Conservation (phyloP, 2,113 vertebrate species). For the Cephalopterus ornatus region DNA sequence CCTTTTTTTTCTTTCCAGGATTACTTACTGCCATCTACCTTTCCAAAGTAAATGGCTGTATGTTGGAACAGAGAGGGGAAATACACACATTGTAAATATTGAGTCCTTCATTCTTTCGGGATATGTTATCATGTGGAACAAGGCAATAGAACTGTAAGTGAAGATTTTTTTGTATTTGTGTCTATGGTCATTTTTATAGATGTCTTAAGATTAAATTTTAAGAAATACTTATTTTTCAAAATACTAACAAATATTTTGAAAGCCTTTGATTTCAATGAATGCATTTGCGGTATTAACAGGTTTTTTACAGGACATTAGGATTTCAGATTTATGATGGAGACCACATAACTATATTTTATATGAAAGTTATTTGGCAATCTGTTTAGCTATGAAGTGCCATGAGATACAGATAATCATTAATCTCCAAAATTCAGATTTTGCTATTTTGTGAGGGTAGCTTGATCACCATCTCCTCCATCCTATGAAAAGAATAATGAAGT, state of each 20-base stretch:
- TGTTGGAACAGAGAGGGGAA: constrained; percentile 95
- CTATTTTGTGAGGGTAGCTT: not conserved
- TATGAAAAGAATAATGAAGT: not conserved
- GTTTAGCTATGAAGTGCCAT: not conserved
- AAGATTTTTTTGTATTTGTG: not conserved
- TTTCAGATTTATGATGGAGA: not conserved
- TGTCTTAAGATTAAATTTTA: not conserved
- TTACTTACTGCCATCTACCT: constrained; percentile 97
- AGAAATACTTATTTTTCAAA: not conserved
- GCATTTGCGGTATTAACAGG: not conserved
- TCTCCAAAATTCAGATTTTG: not conserved
- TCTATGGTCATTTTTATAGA: not conserved
- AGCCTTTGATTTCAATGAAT: not conserved
- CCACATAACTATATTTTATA: not conserved
- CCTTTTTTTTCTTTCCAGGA: constrained; percentile 77
- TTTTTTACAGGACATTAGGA: not conserved
- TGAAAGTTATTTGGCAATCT: not conserved
- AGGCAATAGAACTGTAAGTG: constrained; percentile 99
- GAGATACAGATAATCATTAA: not conserved
- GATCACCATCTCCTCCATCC: not conserved
- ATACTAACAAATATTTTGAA: not conserved
- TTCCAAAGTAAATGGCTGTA: constrained; percentile 99
- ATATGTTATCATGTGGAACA: constrained; percentile 99
- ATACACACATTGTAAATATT: constrained; percentile 98
- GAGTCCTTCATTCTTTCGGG: constrained; percentile 97